A percentile compares a stretch with the other conserved stretches of the same genome.
Conservation (phyloP, 2,113 vertebrate genomes). For the Gavialis gangeticus region DNA sequence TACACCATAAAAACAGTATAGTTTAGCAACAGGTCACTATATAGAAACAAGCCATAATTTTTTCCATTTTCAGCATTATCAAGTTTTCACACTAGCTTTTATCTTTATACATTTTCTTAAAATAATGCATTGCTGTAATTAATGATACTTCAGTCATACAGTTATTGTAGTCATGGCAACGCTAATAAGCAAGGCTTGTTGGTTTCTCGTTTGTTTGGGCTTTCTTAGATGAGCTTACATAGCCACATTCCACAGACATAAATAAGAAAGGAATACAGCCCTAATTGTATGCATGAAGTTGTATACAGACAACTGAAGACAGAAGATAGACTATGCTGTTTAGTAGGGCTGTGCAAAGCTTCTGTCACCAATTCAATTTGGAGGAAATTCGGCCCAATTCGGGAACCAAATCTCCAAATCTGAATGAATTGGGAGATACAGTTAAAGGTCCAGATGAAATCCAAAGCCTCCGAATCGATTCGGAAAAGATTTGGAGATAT, state of each 20-base stretch:
- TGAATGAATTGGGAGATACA: too few species aligned
- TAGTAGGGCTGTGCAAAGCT: background rate
- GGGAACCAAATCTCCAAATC: too few species aligned
- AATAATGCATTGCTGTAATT: background rate
- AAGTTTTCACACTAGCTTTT: background rate
- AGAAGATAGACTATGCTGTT: background rate
- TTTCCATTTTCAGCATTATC: background rate
- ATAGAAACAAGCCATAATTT: constrained; percentile 1
- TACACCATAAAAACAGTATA: too few species aligned
- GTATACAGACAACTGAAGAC: background rate
- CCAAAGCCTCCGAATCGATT: too few species aligned
- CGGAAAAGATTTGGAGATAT: too few species aligned
- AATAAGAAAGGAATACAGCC: background rate
- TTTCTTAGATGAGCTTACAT: background rate
- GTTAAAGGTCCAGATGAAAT: too few species aligned
- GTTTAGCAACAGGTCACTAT: too few species aligned
- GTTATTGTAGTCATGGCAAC: background rate
- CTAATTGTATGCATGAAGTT: background rate
- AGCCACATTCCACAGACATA: background rate
- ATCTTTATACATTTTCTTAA: constrained; percentile 7
- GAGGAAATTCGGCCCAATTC: too few species aligned
- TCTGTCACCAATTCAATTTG: too few species aligned
- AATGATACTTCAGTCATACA: background rate
- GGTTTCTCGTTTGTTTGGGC: background rate
- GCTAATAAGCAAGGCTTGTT: background rate